phyloP scores from a whole-genome alignment of 2,888 invertebrate species.

The Ophioninae sp. region DNA sequence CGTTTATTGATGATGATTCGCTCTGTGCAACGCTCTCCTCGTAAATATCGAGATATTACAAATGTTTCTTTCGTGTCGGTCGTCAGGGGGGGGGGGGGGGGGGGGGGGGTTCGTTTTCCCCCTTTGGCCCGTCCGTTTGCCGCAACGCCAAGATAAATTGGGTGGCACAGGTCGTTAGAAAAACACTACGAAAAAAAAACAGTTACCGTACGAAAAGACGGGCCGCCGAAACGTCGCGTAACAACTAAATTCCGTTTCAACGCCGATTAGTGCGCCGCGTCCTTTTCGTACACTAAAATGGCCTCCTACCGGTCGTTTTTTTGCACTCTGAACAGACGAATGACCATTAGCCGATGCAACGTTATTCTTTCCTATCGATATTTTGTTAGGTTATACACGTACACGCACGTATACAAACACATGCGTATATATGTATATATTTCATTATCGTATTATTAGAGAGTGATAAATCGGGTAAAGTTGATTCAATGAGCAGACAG shows the following conservation, averaged over 20 bases:
- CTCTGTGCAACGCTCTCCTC: slow-evolving; percentile 60
- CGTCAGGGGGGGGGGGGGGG: too few species aligned
- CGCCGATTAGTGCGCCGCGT: too few species aligned
- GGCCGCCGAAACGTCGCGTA: too few species aligned
- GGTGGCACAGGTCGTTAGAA: slow-evolving; percentile 66
- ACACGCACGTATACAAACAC: too few species aligned
- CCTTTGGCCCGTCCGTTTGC: slow-evolving; percentile 34
- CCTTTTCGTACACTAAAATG: too few species aligned
- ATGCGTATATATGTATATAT: slow-evolving; percentile 3
- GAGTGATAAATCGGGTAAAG: slow-evolving; percentile 29
- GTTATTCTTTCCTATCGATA: too few species aligned
- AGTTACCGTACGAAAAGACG: slow-evolving; percentile 57
- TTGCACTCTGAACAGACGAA: too few species aligned
- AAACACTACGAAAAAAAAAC: slow-evolving; percentile 67
- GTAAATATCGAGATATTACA: slow-evolving; percentile 65
- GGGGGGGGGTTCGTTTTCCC: slow-evolving; percentile 41
- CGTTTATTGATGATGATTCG: slow-evolving; percentile 76
- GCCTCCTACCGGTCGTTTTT: too few species aligned
- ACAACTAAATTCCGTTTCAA: too few species aligned
- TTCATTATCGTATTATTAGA: slow-evolving; percentile 42
- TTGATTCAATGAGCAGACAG: slow-evolving; percentile 20
- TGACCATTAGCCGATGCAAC: too few species aligned
- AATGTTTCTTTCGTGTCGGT: slow-evolving; percentile 63
- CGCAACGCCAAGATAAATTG: slow-evolving; percentile 54
- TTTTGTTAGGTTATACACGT: background rate